Evolutionary conservation across 2,888 invertebrate species (phyloP), one percentile per base, ranked within the genome.

Genomic region (Heliconius charithonia): DNA sequence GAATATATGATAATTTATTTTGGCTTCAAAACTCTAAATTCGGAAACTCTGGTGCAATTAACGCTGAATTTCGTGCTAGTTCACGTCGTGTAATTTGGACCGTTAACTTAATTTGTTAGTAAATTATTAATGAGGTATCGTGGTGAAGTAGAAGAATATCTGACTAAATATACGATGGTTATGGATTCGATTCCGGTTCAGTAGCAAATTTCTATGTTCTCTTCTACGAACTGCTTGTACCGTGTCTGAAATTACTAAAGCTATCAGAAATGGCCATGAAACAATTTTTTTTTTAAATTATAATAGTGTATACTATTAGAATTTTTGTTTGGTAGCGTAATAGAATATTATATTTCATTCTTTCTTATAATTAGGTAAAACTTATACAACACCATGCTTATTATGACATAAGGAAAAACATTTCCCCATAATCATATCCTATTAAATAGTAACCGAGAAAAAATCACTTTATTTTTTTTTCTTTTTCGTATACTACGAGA

Each of bases 41-140:
- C 9, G 19, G 69, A 3, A 25, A 22, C 13, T 67, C 37, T 69
- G 41, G 41, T 41, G 41, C 41, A 69, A 69, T 67, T 69, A 69
- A 45, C 69, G 41, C 4, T 25, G 41, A 69, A 16, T 25, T 25
- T 27, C 41, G 41, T 9, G 25, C 25, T 69, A 25, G 16, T 69
- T 41, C 67, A 13, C 69, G 67, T 69, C 25, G 41, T 45, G 16
- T 45, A 41, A 41, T 69, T 69, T 69, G n/a, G 16, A 69, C 45
- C 69, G 69, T 69, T 69, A 69, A 25, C 69, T 25, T 45, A 69
- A 69, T 41, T 45, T 45, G 69, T 69, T 25, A 45, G 69, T 69
- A 16, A 69, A 69, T 69, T 25, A 45, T 69, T 69, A 69, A 69
- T 69, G 25, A 12, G 41, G 0, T 7, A 25, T 16, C 37, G 1